A percentile compares a stretch with the other conserved stretches of the same genome.
These are phyloP conservation scores for Morbakka virulenta DNA, from an alignment of 30 jellyfish, hydroid and myxozoan genomes.

Conservation along the genomic window DNA sequence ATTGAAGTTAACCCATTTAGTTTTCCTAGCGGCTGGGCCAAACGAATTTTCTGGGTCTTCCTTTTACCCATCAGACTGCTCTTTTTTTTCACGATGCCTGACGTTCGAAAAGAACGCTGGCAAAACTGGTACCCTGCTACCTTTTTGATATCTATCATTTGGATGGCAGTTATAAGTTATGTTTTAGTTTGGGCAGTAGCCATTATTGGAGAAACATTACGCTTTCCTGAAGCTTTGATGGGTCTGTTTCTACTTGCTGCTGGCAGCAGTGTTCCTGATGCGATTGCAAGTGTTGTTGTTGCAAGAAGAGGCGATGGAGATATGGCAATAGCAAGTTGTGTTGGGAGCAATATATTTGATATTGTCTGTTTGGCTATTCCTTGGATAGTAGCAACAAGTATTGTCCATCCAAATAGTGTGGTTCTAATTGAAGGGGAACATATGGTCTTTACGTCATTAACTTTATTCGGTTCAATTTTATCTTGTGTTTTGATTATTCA, in stretches of 20 bases:
- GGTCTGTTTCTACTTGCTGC: conserved; percentile 52
- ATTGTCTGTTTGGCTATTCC: conserved; percentile 9
- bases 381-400: conserved; percentile 8
- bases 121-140: conserved; percentile 22
- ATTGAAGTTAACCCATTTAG: background rate
- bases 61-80: conserved; percentile 21
- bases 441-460: background rate
- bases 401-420: conserved; percentile 13
- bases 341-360: conserved; percentile 11
- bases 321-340: conserved; percentile 4
- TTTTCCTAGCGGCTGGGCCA: background rate
- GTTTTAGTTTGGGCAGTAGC: conserved; percentile 65
- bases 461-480: background rate
- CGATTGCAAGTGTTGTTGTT: conserved; percentile 52
- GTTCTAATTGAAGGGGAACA: conserved; percentile 3
- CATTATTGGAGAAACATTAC: conserved; percentile 39
- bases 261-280: conserved; percentile 76
- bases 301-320: conserved; percentile 45
- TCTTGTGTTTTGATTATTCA: conserved; percentile 56
- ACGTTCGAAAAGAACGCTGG: conserved; percentile 6
- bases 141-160: conserved; percentile 31
- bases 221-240: conserved; percentile 65
- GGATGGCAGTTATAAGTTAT: conserved; percentile 57
- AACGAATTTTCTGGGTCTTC: conserved; percentile 17
- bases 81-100: conserved; percentile 50